A percentile compares a stretch with the other conserved stretches of the same genome.
phyloP scores from a whole-genome alignment of 2,888 invertebrate species.

The Clanis bilineata region DNA sequence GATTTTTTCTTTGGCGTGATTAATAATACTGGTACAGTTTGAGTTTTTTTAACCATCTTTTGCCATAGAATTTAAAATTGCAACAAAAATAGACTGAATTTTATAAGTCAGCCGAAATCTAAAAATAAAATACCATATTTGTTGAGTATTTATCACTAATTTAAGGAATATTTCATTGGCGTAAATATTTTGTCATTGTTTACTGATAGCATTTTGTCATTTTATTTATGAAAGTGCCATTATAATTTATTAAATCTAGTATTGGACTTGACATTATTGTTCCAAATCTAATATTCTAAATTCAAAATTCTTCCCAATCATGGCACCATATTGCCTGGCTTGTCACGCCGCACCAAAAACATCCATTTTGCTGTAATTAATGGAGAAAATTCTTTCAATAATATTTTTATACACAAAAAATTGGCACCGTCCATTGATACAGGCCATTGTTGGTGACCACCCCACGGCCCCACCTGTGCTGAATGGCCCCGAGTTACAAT shows the following conservation, averaged over 20 bases:
- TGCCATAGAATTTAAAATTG: too few species aligned
- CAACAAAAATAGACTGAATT: too few species aligned
- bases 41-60: neutral
- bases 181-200: too few species aligned
- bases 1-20: neutral
- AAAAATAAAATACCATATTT: too few species aligned
- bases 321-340: constrained; percentile 14
- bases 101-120: too few species aligned
- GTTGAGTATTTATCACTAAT: too few species aligned
- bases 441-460: constrained; percentile 72
- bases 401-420: constrained; percentile 64
- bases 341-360: constrained; percentile 41
- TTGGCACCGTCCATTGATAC: constrained; percentile 75
- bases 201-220: too few species aligned
- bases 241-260: too few species aligned
- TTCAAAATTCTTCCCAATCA: neutral
- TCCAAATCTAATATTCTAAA: neutral
- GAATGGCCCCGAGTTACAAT: constrained; percentile 73
- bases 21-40: neutral
- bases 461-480: constrained; percentile 76
- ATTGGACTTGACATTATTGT: too few species aligned
- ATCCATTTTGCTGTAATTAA: constrained; percentile 63
- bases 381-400: constrained; percentile 57
- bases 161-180: too few species aligned
- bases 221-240: too few species aligned